Conservation (phyloP, 2,888 invertebrate species). For the Xylocampa areola region DNA sequence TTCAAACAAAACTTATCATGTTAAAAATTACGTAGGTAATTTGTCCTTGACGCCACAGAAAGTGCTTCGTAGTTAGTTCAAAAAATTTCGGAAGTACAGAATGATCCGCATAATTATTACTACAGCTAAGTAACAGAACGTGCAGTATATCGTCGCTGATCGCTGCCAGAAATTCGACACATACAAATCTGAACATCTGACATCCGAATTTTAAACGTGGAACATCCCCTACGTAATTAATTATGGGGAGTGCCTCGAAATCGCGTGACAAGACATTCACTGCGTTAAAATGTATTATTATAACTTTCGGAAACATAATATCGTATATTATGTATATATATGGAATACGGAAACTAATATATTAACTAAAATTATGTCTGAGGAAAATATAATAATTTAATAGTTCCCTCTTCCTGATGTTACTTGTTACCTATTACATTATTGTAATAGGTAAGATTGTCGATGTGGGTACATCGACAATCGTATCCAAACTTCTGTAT, state of each 20-base stretch:
- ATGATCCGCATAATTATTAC: conserved; percentile 47
- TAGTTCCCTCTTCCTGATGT: conserved; percentile 14
- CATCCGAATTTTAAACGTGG: conserved; percentile 40
- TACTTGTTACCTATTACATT: conserved; percentile 11
- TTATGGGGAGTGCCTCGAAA: conserved; percentile 31
- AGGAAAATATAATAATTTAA: conserved; percentile 7
- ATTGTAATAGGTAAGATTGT: too few species aligned
- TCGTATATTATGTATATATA: not conserved
- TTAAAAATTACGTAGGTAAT: conserved; percentile 41
- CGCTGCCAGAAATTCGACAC: conserved; percentile 34
- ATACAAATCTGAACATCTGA: conserved; percentile 26
- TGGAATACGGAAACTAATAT: conserved; percentile 9
- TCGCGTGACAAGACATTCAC: conserved; percentile 24
- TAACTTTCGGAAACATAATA: conserved; percentile 20
- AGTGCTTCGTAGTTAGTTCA: conserved; percentile 16
- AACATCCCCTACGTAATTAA: conserved; percentile 33
- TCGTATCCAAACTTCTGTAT: too few species aligned
- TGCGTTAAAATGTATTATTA: conserved; percentile 18
- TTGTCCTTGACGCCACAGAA: conserved; percentile 35
- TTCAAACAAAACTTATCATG: conserved; percentile 39
- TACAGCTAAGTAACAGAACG: conserved; percentile 41
- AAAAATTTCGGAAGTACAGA: conserved; percentile 24
- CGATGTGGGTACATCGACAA: too few species aligned
- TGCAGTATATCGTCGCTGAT: conserved; percentile 50
- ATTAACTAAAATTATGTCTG: conserved; percentile 12